Conservation (phyloP, 2,888 invertebrate species). For the Noctua fimbriata region DNA sequence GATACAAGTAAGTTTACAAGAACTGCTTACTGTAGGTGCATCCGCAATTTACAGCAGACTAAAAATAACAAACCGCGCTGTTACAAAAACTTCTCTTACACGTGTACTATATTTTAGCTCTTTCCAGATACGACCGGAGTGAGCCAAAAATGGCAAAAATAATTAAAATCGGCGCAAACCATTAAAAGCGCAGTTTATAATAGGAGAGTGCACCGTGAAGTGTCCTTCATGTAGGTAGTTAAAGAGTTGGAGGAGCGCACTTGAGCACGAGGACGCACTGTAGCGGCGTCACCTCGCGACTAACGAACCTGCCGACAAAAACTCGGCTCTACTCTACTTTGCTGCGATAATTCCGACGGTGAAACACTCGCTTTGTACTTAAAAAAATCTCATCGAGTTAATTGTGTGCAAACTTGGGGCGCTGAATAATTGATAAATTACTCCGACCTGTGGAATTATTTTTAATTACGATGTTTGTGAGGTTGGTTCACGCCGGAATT, state of each 20-base stretch:
- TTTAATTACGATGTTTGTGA: conserved; percentile 55
- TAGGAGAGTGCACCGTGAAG: conserved; percentile 88
- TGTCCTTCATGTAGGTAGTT: conserved; percentile 90
- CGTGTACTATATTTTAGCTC: conserved; percentile 31
- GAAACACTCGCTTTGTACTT: conserved; percentile 72
- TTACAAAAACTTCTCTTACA: conserved; percentile 29
- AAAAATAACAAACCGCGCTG: conserved; percentile 33
- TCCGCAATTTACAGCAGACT: not conserved
- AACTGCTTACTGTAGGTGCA: not conserved
- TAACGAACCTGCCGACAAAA: conserved; percentile 89
- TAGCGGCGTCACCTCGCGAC: conserved; percentile 87
- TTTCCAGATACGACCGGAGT: conserved; percentile 67
- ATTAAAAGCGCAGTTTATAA: conserved; percentile 90
- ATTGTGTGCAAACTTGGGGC: conserved; percentile 69
- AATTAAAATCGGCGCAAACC: conserved; percentile 89
- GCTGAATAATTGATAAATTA: conserved; percentile 65
- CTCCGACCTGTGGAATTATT: conserved; percentile 52
- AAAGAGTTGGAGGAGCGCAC: conserved; percentile 89
- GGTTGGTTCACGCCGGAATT: conserved; percentile 15
- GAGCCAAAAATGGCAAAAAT: conserved; percentile 83
- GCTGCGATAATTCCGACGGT: conserved; percentile 69
- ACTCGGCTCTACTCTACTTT: conserved; percentile 76
- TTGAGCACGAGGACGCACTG: conserved; percentile 87
- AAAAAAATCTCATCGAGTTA: conserved; percentile 74
- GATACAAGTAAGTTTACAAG: conserved; percentile 21